These are phyloP conservation scores for Contarinia nasturtii DNA, from an alignment of 1,140 invertebrate genomes.

Conservation along the genomic window DNA sequence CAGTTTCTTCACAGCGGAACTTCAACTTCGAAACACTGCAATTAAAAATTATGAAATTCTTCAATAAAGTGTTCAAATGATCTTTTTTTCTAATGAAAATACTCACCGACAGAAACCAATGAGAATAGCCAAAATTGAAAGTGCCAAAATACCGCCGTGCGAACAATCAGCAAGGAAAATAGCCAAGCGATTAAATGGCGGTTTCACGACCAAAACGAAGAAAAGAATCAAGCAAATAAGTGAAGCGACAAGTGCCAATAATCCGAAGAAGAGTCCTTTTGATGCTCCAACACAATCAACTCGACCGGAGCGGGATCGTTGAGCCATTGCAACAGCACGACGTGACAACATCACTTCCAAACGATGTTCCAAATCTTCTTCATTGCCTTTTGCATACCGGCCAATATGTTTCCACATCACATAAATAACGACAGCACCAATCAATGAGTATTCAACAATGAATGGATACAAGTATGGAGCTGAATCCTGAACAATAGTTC, in stretches of 20 bases:
- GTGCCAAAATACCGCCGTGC: conserved; percentile 68
- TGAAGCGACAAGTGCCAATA: conserved; percentile 74
- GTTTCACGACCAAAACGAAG: conserved; percentile 77
- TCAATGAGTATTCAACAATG: conserved; percentile 92
- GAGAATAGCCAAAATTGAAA: conserved; percentile 74
- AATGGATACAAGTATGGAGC: conserved; percentile 89
- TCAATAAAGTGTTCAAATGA: too few species aligned
- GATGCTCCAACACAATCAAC: conserved; percentile 85
- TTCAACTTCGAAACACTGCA: conserved; percentile 66
- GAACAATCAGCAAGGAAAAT: conserved; percentile 81
- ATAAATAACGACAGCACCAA: conserved; percentile 91
- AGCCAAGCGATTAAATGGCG: conserved; percentile 56
- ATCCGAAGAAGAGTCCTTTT: conserved; percentile 83
- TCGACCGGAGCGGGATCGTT: conserved; percentile 49
- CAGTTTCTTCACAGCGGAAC: conserved; percentile 75
- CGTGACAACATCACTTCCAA: conserved; percentile 66
- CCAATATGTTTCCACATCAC: conserved; percentile 96
- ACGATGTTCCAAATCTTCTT: conserved; percentile 68
- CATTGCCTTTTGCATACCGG: conserved; percentile 56
- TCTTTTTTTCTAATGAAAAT: not conserved
- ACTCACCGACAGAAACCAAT: conserved; percentile 69
- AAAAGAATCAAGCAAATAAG: conserved; percentile 84
- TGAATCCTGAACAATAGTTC: conserved; percentile 74
- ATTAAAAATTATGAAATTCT: conserved; percentile 9
- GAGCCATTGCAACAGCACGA: conserved; percentile 61